Conservation (phyloP, 2,888 invertebrate species). For the Drosophila recens region DNA sequence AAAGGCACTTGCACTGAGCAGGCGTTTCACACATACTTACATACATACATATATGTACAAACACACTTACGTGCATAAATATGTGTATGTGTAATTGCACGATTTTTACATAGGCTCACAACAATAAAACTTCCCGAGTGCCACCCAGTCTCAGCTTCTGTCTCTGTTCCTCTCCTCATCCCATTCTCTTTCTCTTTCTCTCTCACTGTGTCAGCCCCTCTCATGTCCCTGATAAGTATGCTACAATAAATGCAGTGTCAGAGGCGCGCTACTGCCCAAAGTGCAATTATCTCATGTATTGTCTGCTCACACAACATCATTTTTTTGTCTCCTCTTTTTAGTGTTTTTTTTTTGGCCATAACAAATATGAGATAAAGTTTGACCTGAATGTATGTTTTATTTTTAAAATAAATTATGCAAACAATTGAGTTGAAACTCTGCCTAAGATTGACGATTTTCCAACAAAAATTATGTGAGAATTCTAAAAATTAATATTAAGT, state of each 20-base stretch:
- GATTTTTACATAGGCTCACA: conserved; percentile 79
- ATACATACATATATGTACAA: conserved; percentile 11
- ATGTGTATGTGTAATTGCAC: conserved; percentile 65
- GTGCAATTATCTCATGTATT: conserved; percentile 82
- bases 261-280: conserved; percentile 77
- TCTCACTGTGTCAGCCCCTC: background rate
- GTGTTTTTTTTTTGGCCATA: conserved; percentile 10
- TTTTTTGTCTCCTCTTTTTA: conserved; percentile 23
- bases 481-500: too few relatives aligned
- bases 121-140: conserved; percentile 72
- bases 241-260: conserved; percentile 82
- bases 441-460: background rate
- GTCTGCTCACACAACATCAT: conserved; percentile 68
- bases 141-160: conserved; percentile 25
- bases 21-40: conserved; percentile 59
- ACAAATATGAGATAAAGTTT: conserved; percentile 13
- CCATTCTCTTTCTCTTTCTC: background rate
- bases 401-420: background rate
- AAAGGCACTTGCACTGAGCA: conserved; percentile 38
- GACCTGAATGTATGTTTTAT: background rate
- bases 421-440: background rate
- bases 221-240: conserved; percentile 73
- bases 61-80: conserved; percentile 10
- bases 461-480: too few relatives aligned
- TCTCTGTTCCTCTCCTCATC: background rate